Conservation (phyloP, 2,797 vertebrate species). For the Sarcophilus harrisii region DNA sequence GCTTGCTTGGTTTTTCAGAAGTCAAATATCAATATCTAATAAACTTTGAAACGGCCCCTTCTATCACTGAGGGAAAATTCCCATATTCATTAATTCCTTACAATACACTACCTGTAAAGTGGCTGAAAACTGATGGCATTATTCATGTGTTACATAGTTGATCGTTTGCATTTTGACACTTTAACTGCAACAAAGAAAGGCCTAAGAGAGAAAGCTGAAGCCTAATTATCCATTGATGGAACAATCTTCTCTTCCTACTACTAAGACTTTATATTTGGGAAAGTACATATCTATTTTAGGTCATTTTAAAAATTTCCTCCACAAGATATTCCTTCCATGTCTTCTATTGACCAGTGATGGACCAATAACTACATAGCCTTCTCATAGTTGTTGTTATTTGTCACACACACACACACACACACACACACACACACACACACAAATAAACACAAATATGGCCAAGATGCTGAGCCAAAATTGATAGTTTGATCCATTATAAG, state of each 20-base stretch:
- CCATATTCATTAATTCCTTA: neutral
- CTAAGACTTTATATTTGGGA: neutral
- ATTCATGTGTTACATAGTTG: neutral
- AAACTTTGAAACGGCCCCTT: neutral
- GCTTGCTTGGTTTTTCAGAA: neutral
- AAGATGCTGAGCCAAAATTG: neutral
- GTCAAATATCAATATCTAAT: neutral
- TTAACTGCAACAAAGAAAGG: neutral
- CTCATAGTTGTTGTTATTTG: neutral
- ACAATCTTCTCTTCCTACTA: neutral
- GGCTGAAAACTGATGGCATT: neutral
- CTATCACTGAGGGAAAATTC: neutral
- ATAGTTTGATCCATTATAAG: neutral
- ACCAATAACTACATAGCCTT: neutral
- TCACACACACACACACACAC: no score
- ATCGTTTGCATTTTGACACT: neutral
- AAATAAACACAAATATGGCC: neutral
- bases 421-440: no score
- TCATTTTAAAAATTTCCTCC: neutral
- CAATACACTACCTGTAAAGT: neutral
- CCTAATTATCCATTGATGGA: neutral
- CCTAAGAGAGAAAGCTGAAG: neutral
- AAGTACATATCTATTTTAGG: neutral
- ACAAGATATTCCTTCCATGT: neutral
- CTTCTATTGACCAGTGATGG: neutral